These are phyloP conservation scores for Archegozetes longisetosus DNA, from an alignment of 1,140 invertebrate genomes.

Conservation along the genomic window DNA sequence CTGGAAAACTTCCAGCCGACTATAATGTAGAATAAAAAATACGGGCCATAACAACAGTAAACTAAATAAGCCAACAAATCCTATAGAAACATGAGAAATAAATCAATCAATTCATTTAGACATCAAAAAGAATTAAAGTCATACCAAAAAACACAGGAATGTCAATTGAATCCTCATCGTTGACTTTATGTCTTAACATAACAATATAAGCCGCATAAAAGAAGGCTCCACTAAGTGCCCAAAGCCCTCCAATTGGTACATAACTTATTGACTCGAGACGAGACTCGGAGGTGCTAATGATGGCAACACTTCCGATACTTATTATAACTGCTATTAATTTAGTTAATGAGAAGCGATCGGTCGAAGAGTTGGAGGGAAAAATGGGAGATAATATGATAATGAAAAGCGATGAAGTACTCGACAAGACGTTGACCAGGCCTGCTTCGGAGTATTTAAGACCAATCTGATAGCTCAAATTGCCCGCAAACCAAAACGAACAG, in stretches of 20 bases:
- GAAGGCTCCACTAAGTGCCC: conserved; percentile 61
- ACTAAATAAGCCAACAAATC: conserved; percentile 73
- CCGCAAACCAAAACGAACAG: conserved; percentile 47
- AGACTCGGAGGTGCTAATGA: conserved; percentile 17
- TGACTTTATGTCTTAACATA: conserved; percentile 56
- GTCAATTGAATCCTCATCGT: conserved; percentile 70
- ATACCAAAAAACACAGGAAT: conserved; percentile 77
- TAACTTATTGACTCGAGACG: conserved; percentile 7
- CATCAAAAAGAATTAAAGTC: conserved; percentile 17
- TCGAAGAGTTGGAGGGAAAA: conserved; percentile 51
- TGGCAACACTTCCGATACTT: conserved; percentile 56
- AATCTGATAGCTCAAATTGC: conserved; percentile 62
- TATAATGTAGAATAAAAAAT: conserved; percentile 64
- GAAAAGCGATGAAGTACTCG: conserved; percentile 65
- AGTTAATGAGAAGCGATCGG: conserved; percentile 57
- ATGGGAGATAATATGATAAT: conserved; percentile 59
- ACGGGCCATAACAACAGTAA: conserved; percentile 64
- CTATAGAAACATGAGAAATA: conserved; percentile 32
- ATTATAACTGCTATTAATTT: conserved; percentile 59
- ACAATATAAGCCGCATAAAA: conserved; percentile 71
- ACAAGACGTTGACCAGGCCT: conserved; percentile 58
- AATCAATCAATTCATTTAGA: background rate
- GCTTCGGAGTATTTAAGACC: conserved; percentile 55
- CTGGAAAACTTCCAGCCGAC: conserved; percentile 55
- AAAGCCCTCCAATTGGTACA: conserved; percentile 49